phyloP scores from a whole-genome alignment of 1,140 invertebrate genomes.

The Atopsyche davidsoni region DNA sequence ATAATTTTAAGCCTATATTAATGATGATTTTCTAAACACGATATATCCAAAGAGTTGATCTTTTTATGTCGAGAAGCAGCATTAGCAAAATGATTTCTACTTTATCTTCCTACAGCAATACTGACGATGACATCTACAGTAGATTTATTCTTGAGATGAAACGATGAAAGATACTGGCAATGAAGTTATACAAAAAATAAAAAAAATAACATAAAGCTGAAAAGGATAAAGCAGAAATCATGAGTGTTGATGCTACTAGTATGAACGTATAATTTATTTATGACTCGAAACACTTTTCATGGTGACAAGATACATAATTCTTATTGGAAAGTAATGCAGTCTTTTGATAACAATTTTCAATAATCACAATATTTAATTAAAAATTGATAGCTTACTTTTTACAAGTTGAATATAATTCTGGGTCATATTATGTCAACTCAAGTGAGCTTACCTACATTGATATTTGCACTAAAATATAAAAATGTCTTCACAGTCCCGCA shows the following conservation, averaged over 20 bases:
- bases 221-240: too few relatives aligned
- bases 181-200: too few relatives aligned
- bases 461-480: slow-evolving; percentile 18
- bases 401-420: not conserved
- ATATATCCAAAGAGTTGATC: slow-evolving; percentile 9
- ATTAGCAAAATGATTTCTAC: too few relatives aligned
- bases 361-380: slow-evolving; percentile 25
- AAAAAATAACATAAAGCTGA: too few relatives aligned
- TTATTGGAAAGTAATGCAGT: slow-evolving; percentile 22
- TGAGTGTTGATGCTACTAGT: too few relatives aligned
- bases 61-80: too few relatives aligned
- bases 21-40: slow-evolving; percentile 6
- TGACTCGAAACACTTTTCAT: too few relatives aligned
- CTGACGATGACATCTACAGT: too few relatives aligned
- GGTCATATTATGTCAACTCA: not conserved
- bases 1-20: slow-evolving; percentile 5
- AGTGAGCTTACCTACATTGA: not conserved
- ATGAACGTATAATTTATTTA: too few relatives aligned
- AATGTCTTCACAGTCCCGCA: slow-evolving; percentile 10
- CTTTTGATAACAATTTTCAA: slow-evolving; percentile 27
- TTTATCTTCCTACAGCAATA: too few relatives aligned
- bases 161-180: too few relatives aligned
- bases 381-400: slow-evolving; percentile 16
- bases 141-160: too few relatives aligned
- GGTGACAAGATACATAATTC: slow-evolving; percentile 10